Conservation (phyloP, 2,888 invertebrate genomes). For the Pilophorus perplexus region DNA sequence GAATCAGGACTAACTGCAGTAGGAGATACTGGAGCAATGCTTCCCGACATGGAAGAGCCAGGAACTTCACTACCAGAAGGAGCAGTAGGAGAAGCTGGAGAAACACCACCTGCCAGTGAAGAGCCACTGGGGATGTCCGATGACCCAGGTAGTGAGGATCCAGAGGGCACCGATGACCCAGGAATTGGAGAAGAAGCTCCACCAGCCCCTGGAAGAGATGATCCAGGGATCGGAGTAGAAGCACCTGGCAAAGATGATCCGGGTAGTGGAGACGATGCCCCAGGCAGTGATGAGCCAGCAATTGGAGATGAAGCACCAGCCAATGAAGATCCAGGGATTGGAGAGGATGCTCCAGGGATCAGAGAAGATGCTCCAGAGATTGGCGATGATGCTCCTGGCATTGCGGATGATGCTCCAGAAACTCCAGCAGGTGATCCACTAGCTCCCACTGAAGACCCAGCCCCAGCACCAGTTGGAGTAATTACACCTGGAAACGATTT, state of each 20-base stretch:
- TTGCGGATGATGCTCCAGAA: background rate
- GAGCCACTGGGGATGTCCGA: constrained; percentile 5
- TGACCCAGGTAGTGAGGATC: no score
- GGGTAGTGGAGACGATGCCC: background rate
- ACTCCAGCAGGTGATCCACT: background rate
- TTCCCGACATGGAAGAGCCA: background rate
- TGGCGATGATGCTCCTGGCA: background rate
- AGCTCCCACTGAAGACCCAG: no score
- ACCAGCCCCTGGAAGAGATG: no score
- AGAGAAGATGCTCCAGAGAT: background rate
- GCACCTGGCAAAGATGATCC: background rate
- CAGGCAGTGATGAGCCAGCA: background rate
- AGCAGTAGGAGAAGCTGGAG: background rate
- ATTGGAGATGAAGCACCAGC: no score
- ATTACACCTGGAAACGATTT: no score
- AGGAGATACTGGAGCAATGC: background rate
- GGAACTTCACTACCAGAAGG: background rate
- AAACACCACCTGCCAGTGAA: background rate
- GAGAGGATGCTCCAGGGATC: background rate
- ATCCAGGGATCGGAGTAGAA: no score
- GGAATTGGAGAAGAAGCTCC: constrained; percentile 3
- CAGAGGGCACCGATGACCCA: constrained; percentile 35
- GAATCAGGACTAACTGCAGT: background rate
- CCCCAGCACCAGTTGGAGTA: no score
- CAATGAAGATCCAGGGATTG: background rate